A percentile compares a stretch with the other conserved stretches of the same genome.
phyloP scores from a whole-genome alignment of 2,888 invertebrate species.

The Mechanitis mazaeus region DNA sequence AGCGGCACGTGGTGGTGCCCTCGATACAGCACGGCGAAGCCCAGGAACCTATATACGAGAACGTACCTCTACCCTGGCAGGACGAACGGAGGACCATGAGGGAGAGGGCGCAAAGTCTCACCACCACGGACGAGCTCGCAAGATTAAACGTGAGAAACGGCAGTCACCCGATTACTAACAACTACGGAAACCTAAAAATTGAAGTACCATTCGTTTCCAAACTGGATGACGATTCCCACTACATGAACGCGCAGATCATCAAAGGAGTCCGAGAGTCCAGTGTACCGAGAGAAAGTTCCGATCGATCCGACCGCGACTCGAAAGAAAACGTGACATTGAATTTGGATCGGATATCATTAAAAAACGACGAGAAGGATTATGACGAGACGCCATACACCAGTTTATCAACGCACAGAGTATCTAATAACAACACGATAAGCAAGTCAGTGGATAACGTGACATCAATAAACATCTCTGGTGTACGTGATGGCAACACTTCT shows the following conservation, averaged over 20 bases:
- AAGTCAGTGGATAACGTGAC: conserved; percentile 59
- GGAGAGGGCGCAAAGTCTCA: conserved; percentile 81
- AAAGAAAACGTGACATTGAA: conserved; percentile 45
- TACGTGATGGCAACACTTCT: conserved; percentile 38
- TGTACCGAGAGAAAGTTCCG: conserved; percentile 53
- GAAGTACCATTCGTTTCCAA: conserved; percentile 42
- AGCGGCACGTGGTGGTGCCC: conserved; percentile 70
- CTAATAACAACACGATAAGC: conserved; percentile 55
- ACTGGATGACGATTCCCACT: conserved; percentile 54
- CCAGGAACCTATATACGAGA: conserved; percentile 88
- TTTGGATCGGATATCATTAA: conserved; percentile 54
- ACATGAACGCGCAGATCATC: conserved; percentile 68
- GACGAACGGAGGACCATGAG: conserved; percentile 51
- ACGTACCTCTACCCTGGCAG: conserved; percentile 84
- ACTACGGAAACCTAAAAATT: conserved; percentile 41
- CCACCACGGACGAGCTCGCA: conserved; percentile 81
- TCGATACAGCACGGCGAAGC: conserved; percentile 56
- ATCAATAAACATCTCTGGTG: conserved; percentile 54
- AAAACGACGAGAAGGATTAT: conserved; percentile 50
- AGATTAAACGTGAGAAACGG: conserved; percentile 62
- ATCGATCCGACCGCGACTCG: conserved; percentile 44
- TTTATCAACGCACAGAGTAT: conserved; percentile 57
- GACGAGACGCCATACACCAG: conserved; percentile 71
- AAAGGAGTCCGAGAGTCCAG: conserved; percentile 63
- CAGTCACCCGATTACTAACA: conserved; percentile 54